These are phyloP conservation scores for Drosophila asahinai DNA, from an alignment of 1,140 invertebrate species.

Conservation along the genomic window DNA sequence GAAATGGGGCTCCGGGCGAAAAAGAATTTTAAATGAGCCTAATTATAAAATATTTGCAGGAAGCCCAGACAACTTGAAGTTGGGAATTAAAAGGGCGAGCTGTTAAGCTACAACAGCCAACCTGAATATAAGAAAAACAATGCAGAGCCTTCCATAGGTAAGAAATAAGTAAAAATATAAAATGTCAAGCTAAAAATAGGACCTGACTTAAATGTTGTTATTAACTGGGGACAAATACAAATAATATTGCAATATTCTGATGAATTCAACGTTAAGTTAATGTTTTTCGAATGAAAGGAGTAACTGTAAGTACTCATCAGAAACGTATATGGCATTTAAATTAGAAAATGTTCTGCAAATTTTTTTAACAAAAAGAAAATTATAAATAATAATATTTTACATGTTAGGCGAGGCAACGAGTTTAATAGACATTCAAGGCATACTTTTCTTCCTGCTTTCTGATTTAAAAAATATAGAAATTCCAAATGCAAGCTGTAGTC, in stretches of 20 bases:
- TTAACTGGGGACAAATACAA: background rate
- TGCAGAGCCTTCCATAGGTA: background rate
- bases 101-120: background rate
- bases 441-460: no score
- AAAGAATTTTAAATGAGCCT: constrained; percentile 28
- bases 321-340: no score
- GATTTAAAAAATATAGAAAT: background rate
- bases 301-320: no score
- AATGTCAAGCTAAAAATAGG: background rate
- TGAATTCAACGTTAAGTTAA: no score
- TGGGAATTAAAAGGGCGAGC: background rate
- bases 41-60: constrained; percentile 10
- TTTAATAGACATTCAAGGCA: no score
- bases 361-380: no score
- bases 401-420: no score
- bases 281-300: no score
- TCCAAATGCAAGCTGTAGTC: background rate
- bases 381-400: no score
- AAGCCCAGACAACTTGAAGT: background rate
- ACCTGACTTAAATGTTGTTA: background rate
- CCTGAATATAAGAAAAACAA: background rate
- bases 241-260: background rate
- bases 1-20: constrained; percentile 14
- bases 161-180: background rate
- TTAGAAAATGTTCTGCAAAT: no score